A percentile compares a stretch with the other conserved stretches of the same genome.
Evolutionary conservation across 2,797 vertebrate species (phyloP).

Genomic region (Falco berigora): DNA sequence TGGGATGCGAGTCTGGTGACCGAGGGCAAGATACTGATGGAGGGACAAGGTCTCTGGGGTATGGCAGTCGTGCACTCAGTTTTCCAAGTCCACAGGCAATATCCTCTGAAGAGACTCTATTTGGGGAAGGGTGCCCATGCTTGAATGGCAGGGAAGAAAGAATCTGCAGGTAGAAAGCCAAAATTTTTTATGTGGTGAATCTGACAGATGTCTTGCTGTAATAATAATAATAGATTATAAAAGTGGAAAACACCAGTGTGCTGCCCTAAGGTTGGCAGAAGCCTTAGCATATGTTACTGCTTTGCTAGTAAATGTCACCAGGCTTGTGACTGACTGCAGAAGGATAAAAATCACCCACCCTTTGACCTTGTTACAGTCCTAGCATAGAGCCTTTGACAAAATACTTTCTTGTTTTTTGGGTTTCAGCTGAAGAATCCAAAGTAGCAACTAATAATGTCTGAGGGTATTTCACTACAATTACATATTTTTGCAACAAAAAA

Average conservation of each 20-base stretch:
- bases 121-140: not conserved
- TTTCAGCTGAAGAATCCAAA: not conserved
- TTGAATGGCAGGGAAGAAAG: not conserved
- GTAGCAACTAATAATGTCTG: not conserved
- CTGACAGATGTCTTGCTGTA: not conserved
- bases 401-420: not conserved
- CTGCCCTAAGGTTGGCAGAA: not conserved
- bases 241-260: not conserved
- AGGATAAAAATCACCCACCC: not conserved
- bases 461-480: not conserved
- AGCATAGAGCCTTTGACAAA: not conserved
- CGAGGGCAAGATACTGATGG: not conserved
- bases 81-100: not conserved
- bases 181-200: not conserved
- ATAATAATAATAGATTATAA: not conserved
- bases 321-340: not conserved
- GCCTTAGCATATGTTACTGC: not conserved
- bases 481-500: not conserved
- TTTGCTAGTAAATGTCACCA: not conserved
- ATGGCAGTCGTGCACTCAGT: fast-evolving
- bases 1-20: not conserved
- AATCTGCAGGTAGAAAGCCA: not conserved
- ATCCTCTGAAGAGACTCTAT: not conserved
- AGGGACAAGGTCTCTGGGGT: not conserved
- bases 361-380: not conserved